These are phyloP conservation scores for Bothrops jararaca DNA, from an alignment of 2,113 vertebrate species.

Conservation along the genomic window DNA sequence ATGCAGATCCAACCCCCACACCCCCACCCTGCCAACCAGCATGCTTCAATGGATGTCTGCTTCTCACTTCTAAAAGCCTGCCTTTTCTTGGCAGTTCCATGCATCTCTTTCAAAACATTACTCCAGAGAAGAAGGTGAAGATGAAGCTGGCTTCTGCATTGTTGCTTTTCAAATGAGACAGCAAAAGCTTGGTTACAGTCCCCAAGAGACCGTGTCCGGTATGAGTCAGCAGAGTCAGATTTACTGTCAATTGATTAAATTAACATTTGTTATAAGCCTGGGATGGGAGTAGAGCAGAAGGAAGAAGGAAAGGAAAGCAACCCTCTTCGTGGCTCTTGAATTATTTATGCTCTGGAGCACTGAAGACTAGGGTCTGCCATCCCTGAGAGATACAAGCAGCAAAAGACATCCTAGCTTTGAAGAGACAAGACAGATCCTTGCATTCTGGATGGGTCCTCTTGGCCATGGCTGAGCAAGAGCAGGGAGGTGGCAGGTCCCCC, in stretches of 20 bases:
- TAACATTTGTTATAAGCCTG: conserved; percentile 92
- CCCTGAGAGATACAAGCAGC: conserved; percentile 33
- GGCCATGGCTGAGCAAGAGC: background rate
- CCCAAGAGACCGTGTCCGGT: conserved; percentile 76
- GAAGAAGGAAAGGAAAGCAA: conserved; percentile 54
- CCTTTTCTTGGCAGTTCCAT: background rate
- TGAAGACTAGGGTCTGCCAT: conserved; percentile 47
- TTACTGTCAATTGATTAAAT: conserved; percentile 98
- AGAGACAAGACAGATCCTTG: conserved; percentile 30
- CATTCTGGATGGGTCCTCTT: background rate
- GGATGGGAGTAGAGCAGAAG: conserved; percentile 30
- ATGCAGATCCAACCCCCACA: background rate
- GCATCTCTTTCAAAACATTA: background rate
- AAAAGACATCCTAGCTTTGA: conserved; percentile 28
- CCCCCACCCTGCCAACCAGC: background rate
- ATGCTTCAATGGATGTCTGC: background rate
- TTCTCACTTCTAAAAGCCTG: background rate
- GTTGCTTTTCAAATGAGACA: conserved; percentile 73
- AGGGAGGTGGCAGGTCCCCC: background rate
- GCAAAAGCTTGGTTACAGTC: conserved; percentile 73
- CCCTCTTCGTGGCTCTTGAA: conserved; percentile 70
- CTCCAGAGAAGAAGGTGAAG: conserved; percentile 53
- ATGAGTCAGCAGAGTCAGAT: conserved; percentile 92
- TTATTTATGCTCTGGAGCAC: conserved; percentile 76
- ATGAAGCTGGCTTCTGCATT: conserved; percentile 45